Percentiles rank a stretch among this genome's conserved stretches.
These are phyloP conservation scores for Nicator chloris DNA, from an alignment of 2,113 vertebrate species.

Conservation along the genomic window DNA sequence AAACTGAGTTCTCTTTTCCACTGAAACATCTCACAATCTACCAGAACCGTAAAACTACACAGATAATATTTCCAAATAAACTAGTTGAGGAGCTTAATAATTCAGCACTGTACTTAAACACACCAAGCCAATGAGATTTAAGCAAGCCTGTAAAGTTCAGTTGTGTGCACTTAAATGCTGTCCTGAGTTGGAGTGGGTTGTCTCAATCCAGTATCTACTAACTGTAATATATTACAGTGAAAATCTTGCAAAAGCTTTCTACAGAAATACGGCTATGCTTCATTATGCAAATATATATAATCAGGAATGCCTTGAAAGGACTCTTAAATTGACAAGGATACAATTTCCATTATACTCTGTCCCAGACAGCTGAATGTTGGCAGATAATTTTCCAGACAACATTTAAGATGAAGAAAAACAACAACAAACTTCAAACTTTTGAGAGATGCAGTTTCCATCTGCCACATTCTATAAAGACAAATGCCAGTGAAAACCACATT, in stretches of 20 bases:
- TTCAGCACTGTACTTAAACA: not conserved
- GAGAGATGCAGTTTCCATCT: not conserved
- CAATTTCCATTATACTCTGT: conserved; percentile 32
- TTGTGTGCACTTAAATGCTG: not conserved
- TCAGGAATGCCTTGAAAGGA: conserved; percentile 36
- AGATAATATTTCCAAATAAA: not conserved
- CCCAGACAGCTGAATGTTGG: conserved; percentile 20
- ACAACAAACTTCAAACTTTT: conserved; percentile 42
- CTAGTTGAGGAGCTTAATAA: not conserved
- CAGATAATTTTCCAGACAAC: conserved; percentile 56
- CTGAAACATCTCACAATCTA: not conserved
- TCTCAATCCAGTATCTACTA: not conserved
- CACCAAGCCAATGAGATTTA: not conserved
- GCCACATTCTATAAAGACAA: conserved; percentile 54
- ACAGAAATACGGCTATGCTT: conserved; percentile 29
- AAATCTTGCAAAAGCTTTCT: conserved; percentile 20
- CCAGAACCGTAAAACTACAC: not conserved
- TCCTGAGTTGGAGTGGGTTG: not conserved
- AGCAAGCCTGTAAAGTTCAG: not conserved
- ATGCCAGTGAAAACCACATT: conserved; percentile 35
- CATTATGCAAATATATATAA: conserved; percentile 38
- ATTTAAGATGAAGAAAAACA: conserved; percentile 34
- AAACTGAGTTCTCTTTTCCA: not conserved
- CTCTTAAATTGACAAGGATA: conserved; percentile 47
- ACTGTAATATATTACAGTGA: not conserved